Percentiles rank a stretch among this genome's conserved stretches.
Conservation (phyloP, 2,113 vertebrate species). For the Cyrtonyx montezumae region DNA sequence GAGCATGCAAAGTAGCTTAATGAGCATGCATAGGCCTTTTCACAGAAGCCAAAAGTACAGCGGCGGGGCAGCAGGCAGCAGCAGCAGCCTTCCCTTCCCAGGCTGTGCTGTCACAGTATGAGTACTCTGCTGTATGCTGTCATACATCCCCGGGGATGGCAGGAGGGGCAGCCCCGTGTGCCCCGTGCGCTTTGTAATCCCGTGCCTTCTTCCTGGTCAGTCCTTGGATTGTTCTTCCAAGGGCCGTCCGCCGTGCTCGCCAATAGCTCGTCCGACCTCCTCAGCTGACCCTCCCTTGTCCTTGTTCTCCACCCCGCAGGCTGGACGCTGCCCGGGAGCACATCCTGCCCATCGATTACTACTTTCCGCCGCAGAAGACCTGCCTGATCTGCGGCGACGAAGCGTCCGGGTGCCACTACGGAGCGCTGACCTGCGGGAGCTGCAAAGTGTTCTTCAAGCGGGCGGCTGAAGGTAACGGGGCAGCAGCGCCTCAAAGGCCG, state of each 20-base stretch:
- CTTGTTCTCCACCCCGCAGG: constrained; percentile 72
- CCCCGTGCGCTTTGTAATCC: accelerated
- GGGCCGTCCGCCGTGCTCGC: accelerated
- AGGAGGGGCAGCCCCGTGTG: not conserved
- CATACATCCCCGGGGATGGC: not conserved
- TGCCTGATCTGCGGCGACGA: constrained; percentile 98
- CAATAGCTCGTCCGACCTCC: accelerated
- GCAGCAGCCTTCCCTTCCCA: accelerated
- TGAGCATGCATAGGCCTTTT: not conserved
- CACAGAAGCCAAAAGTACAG: not conserved
- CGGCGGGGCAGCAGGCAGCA: not conserved
- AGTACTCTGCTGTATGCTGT: not conserved
- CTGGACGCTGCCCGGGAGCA: constrained; percentile 88
- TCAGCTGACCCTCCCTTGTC: constrained; percentile 1
- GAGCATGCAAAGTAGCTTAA: not conserved
- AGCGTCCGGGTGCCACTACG: constrained; percentile 97
- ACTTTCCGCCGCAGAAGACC: constrained; percentile 95
- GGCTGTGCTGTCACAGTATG: not conserved
- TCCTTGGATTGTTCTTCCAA: not conserved
- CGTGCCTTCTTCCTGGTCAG: not conserved
- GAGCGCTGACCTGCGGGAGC: constrained; percentile 97
- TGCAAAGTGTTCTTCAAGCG: constrained; percentile 99
- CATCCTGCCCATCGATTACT: constrained; percentile 94
- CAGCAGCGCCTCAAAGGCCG: no score
- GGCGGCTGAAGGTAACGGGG: constrained; percentile 92